Percentiles rank a stretch among this genome's conserved stretches.
Evolutionary conservation across 2,113 vertebrate genomes (phyloP).

Genomic region (Danio rerio): DNA sequence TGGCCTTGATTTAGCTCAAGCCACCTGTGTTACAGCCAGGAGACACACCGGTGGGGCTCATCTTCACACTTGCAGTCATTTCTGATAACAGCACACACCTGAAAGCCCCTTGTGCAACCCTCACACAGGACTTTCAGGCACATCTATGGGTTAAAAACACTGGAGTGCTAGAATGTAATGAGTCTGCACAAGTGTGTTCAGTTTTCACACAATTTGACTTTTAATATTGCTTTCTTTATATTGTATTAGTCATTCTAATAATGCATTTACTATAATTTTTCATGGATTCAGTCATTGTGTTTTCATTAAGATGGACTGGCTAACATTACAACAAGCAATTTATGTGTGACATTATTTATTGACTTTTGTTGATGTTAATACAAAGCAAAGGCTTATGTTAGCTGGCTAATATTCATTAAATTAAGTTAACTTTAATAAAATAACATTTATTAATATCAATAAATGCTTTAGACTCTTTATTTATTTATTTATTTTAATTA

Average conservation of each 20-base stretch:
- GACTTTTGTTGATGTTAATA: no score
- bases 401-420: no score
- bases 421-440: no score
- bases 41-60: slow-evolving; percentile 28
- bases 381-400: no score
- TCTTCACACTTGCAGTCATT: slow-evolving; percentile 38
- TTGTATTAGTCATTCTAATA: no score
- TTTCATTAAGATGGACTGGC: no score
- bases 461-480: no score
- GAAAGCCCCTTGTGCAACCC: background rate
- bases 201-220: background rate
- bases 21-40: slow-evolving; percentile 11
- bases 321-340: no score
- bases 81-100: slow-evolving; percentile 45
- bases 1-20: slow-evolving; percentile 54
- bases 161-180: background rate
- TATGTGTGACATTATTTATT: no score
- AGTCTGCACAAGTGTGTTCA: background rate
- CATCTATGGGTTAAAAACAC: background rate
- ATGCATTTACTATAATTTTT: background rate
- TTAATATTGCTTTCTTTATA: background rate
- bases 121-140: background rate
- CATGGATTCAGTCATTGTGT: no score
- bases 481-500: no score
- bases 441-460: no score